These are phyloP conservation scores for Urocynchramus pylzowi DNA, from an alignment of 2,113 vertebrate species.

Conservation along the genomic window DNA sequence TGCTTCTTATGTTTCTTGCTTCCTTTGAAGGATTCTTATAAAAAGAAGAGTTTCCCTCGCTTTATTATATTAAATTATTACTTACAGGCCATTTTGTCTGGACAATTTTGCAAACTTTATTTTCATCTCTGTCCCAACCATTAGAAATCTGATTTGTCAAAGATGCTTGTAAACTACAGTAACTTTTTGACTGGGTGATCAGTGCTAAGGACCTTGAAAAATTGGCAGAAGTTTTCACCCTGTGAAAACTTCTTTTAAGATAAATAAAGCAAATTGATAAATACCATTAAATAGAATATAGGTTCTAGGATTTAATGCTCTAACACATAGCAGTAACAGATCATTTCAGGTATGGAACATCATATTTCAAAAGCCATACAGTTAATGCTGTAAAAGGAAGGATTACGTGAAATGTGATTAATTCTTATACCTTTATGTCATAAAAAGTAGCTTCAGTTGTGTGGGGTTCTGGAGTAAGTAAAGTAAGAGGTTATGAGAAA, in stretches of 20 bases:
- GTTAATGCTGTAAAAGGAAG: neutral
- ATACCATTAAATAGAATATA: neutral
- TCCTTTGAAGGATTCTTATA: neutral
- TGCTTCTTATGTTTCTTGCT: neutral
- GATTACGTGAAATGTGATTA: neutral
- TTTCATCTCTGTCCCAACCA: neutral
- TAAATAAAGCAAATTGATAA: conserved; percentile 52
- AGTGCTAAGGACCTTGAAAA: neutral
- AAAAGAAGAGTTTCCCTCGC: neutral
- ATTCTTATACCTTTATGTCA: neutral
- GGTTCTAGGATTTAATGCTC: neutral
- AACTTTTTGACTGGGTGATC: neutral
- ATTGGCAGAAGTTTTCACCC: conserved; percentile 5
- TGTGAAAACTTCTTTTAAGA: neutral
- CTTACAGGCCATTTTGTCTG: neutral
- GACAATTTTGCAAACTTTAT: neutral
- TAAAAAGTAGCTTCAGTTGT: neutral
- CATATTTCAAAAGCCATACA: neutral
- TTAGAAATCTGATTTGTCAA: neutral
- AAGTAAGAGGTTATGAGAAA: conserved; percentile 3
- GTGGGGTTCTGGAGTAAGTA: neutral
- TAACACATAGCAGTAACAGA: neutral
- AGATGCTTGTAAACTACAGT: neutral
- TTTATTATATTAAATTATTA: neutral
- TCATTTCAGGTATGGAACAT: neutral